Conservation (phyloP, 2,888 invertebrate species). For the Cephonodes hylas region DNA sequence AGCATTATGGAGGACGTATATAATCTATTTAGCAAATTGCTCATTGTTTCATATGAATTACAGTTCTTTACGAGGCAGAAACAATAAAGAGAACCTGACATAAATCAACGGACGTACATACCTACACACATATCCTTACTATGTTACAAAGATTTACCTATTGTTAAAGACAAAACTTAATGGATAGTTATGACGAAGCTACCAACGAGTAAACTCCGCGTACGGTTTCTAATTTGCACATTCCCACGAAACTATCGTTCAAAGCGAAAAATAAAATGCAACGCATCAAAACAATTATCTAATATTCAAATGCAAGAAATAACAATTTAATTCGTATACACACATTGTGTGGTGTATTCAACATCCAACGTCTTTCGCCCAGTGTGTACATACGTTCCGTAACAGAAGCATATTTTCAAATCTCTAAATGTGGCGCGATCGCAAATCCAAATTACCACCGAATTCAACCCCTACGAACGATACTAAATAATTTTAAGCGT, state of each 20-base stretch:
- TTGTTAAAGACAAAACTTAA: conserved; percentile 62
- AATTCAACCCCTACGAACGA: conserved; percentile 44
- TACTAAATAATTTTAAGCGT: conserved; percentile 72
- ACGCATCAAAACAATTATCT: conserved; percentile 42
- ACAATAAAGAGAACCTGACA: conserved; percentile 73
- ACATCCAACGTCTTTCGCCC: conserved; percentile 32
- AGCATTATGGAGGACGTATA: conserved; percentile 76
- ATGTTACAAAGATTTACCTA: conserved; percentile 60
- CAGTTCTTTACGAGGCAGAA: conserved; percentile 73
- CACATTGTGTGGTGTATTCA: conserved; percentile 46
- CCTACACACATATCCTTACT: conserved; percentile 57
- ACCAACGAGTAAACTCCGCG: conserved; percentile 34
- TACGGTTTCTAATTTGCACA: conserved; percentile 54
- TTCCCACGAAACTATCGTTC: conserved; percentile 50
- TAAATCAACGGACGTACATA: conserved; percentile 72
- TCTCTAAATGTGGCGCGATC: conserved; percentile 8
- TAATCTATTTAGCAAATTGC: conserved; percentile 79
- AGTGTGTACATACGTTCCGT: conserved; percentile 49
- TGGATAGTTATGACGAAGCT: conserved; percentile 44
- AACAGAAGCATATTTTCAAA: conserved; percentile 29
- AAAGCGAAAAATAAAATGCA: conserved; percentile 47
- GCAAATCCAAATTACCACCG: conserved; percentile 11
- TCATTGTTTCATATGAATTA: conserved; percentile 77
- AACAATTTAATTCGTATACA: conserved; percentile 76
- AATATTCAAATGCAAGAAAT: conserved; percentile 42